Percentiles rank a stretch among this genome's conserved stretches.
These are phyloP conservation scores for Drosophila nigricruria DNA, from an alignment of 2,888 invertebrate genomes.

Conservation along the genomic window DNA sequence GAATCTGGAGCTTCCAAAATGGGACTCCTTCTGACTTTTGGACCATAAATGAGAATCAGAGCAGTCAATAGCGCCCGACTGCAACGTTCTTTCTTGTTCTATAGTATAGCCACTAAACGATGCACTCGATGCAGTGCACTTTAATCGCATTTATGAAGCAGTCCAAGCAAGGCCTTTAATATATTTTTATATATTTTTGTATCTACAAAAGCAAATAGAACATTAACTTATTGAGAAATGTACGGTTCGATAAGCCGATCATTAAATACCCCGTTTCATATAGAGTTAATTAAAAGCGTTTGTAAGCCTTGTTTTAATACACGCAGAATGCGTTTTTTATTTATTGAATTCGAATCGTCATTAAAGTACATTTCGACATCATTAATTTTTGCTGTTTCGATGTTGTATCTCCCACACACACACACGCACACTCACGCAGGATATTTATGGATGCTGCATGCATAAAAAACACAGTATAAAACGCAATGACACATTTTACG, in stretches of 20 bases:
- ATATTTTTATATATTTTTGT: not conserved
- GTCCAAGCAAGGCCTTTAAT: not conserved
- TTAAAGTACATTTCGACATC: slow-evolving; percentile 3
- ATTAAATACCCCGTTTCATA: not conserved
- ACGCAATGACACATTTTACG: slow-evolving; percentile 43
- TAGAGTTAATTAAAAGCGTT: not conserved
- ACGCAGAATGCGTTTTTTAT: not conserved
- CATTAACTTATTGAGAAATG: not conserved
- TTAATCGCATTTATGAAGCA: not conserved
- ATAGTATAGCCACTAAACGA: slow-evolving; percentile 3
- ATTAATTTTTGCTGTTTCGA: not conserved
- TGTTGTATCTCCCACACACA: not conserved
- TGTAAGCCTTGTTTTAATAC: not conserved
- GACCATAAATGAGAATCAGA: too few species aligned
- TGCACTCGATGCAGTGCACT: slow-evolving; percentile 10
- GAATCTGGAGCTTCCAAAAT: too few species aligned
- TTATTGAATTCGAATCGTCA: not conserved
- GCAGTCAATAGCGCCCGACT: not conserved
- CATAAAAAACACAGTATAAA: slow-evolving; percentile 17
- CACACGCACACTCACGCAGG: not conserved
- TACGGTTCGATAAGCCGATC: not conserved
- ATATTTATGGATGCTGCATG: slow-evolving; percentile 6
- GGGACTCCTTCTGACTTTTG: too few species aligned
- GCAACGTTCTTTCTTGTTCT: not conserved
- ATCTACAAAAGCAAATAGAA: not conserved